Percentiles rank a stretch among this genome's conserved stretches.
Evolutionary conservation across 2,113 vertebrate species (phyloP).

Genomic region (Corythoichthys intestinalis): DNA sequence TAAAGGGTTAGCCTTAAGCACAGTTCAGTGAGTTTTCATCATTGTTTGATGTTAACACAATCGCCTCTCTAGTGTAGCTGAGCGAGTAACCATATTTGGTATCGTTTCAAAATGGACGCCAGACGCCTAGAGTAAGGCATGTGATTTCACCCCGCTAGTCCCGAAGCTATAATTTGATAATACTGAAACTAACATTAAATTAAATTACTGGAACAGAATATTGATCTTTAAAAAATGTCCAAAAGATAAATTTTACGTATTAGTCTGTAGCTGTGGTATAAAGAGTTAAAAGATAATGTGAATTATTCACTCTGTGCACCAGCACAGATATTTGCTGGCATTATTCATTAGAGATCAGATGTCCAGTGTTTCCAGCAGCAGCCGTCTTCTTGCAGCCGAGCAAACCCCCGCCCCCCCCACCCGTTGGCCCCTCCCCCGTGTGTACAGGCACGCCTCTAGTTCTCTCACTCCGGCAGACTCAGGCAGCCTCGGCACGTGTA

Average conservation of each 20-base stretch:
- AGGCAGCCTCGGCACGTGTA: conserved; percentile 71
- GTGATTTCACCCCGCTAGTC: background rate
- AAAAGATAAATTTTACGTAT: background rate
- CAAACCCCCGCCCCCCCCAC: conserved; percentile 12
- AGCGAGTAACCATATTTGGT: background rate
- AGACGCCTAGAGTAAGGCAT: background rate
- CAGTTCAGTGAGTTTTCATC: background rate
- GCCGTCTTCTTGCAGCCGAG: conserved; percentile 60
- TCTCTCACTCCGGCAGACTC: conserved; percentile 59
- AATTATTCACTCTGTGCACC: background rate
- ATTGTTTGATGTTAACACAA: background rate
- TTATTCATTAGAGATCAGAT: conserved; percentile 36
- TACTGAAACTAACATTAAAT: background rate
- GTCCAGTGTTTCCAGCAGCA: conserved; percentile 46
- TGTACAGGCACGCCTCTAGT: conserved; percentile 58
- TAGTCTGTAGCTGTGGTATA: background rate
- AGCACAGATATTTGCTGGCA: background rate
- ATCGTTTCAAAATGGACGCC: background rate
- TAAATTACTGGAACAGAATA: background rate
- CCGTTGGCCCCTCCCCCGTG: conserved; percentile 10
- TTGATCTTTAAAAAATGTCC: background rate
- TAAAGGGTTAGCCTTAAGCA: background rate
- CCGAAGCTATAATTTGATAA: background rate
- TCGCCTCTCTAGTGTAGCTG: background rate
- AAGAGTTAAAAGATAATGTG: background rate